phyloP scores from a whole-genome alignment of 1,140 invertebrate species.

The Hydropsyche tenuis region DNA sequence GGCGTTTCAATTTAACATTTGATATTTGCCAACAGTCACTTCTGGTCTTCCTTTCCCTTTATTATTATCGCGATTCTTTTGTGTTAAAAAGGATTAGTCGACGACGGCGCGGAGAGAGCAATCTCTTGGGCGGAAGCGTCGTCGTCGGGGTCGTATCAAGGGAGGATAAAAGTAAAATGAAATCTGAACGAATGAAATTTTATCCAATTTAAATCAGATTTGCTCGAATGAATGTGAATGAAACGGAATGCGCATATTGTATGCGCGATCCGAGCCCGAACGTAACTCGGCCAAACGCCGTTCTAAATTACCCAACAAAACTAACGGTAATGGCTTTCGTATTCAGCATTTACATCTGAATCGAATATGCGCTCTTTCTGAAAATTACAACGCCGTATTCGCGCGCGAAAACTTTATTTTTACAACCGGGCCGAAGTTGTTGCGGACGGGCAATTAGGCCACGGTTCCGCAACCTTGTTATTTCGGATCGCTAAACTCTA shows the following conservation, averaged over 20 bases:
- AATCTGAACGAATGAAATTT: conserved; percentile 42
- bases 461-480: too few species aligned
- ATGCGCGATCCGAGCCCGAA: not conserved
- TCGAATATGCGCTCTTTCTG: too few species aligned
- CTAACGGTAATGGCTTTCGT: conserved; percentile 1
- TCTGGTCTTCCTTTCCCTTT: not conserved
- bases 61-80: not conserved
- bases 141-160: not conserved
- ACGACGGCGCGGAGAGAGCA: not conserved
- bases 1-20: conserved; percentile 1
- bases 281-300: not conserved
- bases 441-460: too few species aligned
- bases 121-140: not conserved
- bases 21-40: not conserved
- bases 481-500: too few species aligned
- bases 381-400: too few species aligned
- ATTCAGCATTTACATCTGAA: not conserved
- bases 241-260: conserved; percentile 22
- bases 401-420: too few species aligned
- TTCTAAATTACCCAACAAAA: not conserved
- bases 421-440: too few species aligned
- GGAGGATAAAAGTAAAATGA: not conserved
- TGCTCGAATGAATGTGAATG: conserved; percentile 46
- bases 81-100: not conserved
- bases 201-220: conserved; percentile 49